Base-by-base conservation (phyloP, 2,797 vertebrate species). In the Apogon hyalosoma region DNA sequence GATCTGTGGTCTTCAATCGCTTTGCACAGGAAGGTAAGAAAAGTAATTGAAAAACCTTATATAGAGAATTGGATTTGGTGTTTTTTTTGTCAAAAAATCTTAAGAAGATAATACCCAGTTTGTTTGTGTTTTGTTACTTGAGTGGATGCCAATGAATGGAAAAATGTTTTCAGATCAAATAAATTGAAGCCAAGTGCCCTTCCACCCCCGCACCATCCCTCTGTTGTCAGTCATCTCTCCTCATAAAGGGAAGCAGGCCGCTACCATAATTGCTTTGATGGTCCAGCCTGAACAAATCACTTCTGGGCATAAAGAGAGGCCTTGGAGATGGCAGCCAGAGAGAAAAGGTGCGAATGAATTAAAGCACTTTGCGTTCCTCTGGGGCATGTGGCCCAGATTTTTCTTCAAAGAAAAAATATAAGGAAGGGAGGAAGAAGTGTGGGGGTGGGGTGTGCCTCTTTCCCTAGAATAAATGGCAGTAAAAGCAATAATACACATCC, bases 341-440 rank as follows among this genome's bases (percentile, higher is more conserved):
- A 98, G 94, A 96, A 98, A 98, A 98, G 96, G 96, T 98, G 97
- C 95, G 94, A 98, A 98, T 95, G 96, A 97, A 99, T 96, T 97
- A 96, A 97, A 96, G 96, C 93, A 96, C 94, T 95, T 94, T 94
- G 94, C 90, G 94, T 96, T 97, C 96, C 96, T 97, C 85, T 92
- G 96, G 95, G 97, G 96, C 96, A 95, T 96, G 95, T 99, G 97
- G 95, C 97, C 96, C 96, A 98, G 95, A 96, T 98, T 96, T 93
- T 90, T 89, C 92, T 91, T 91, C 59, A 90, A 91, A 95, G 92
- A 82, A 85, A 82, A 89, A 64, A 91, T 94, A 93, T 91, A 94
- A 87, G 74, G 80, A 85, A 67, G 77, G 64, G 75, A 93, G 93
- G 89, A 81, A 88, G 84, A 77, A 79, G 82, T 64, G 72, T 77